Percentiles rank a stretch among this genome's conserved stretches.
Conservation (phyloP, 92 coral and sea anemone species). For the Porites evermanni region DNA sequence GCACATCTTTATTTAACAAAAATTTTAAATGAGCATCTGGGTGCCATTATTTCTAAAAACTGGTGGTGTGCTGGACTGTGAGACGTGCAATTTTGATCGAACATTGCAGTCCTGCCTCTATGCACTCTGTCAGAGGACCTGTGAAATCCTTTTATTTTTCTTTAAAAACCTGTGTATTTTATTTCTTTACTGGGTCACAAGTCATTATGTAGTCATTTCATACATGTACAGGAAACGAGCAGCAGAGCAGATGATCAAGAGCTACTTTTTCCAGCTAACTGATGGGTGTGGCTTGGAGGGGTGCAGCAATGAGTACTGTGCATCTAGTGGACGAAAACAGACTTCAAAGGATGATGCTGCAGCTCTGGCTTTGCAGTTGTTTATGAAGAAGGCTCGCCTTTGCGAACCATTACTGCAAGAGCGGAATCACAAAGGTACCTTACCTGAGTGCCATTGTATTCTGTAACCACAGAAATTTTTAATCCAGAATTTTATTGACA, state of each 20-base stretch:
- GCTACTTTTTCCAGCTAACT: conserved; percentile 92
- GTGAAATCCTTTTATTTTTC: too few relatives aligned
- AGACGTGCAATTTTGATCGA: too few relatives aligned
- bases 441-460: neutral
- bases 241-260: conserved; percentile 82
- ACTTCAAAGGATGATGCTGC: conserved; percentile 88
- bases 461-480: neutral
- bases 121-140: too few relatives aligned
- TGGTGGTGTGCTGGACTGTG: too few relatives aligned
- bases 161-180: too few relatives aligned
- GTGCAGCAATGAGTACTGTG: conserved; percentile 93
- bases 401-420: conserved; percentile 63
- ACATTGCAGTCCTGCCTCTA: too few relatives aligned
- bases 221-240: conserved; percentile 74
- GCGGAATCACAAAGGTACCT: conserved; percentile 74
- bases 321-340: conserved; percentile 80
- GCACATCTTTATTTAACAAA: too few relatives aligned
- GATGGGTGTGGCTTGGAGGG: conserved; percentile 84
- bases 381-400: conserved; percentile 86
- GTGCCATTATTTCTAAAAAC: too few relatives aligned
- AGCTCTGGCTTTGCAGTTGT: conserved; percentile 83
- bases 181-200: too few relatives aligned
- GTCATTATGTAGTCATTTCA: too few relatives aligned
- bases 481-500: too few relatives aligned
- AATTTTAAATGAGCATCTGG: too few relatives aligned